These are phyloP conservation scores for Coreoperca whiteheadi DNA, from an alignment of 2,113 vertebrate species.

Conservation along the genomic window DNA sequence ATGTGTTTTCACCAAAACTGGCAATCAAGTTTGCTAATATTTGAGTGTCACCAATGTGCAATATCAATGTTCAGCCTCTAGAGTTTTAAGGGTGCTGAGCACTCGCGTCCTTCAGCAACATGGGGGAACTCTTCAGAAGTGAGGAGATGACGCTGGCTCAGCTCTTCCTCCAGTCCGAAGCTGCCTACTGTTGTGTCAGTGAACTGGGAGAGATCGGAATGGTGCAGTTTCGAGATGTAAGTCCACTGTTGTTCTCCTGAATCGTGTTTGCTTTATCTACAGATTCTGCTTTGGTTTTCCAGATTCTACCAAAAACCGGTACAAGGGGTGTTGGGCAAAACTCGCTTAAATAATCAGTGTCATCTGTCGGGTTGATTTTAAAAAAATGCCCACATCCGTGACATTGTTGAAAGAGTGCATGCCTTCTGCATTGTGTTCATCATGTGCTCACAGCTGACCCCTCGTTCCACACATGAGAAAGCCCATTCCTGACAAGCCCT, in stretches of 20 bases:
- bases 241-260: conserved; percentile 65
- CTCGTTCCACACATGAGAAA: conserved; percentile 54
- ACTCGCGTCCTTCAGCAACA: conserved; percentile 73
- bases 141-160: conserved; percentile 99
- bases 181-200: conserved; percentile 97
- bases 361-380: background rate
- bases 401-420: conserved; percentile 48
- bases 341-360: background rate
- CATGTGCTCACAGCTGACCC: conserved; percentile 77
- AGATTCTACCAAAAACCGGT: background rate
- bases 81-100: conserved; percentile 33
- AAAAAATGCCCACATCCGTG: conserved; percentile 8
- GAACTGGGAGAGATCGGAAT: conserved; percentile 97
- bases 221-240: conserved; percentile 98
- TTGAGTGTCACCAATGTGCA: background rate
- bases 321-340: background rate
- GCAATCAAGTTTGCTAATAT: background rate
- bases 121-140: conserved; percentile 98
- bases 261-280: background rate
- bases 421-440: conserved; percentile 56
- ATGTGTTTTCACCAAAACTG: background rate
- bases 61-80: background rate
- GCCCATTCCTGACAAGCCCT: conserved; percentile 33
- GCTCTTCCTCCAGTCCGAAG: conserved; percentile 97
- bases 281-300: background rate